A percentile compares a stretch with the other conserved stretches of the same genome.
These are phyloP conservation scores for Theonella swinhoei DNA, from an alignment of 37 sponge, comb jelly and placozoan genomes.

Conservation along the genomic window DNA sequence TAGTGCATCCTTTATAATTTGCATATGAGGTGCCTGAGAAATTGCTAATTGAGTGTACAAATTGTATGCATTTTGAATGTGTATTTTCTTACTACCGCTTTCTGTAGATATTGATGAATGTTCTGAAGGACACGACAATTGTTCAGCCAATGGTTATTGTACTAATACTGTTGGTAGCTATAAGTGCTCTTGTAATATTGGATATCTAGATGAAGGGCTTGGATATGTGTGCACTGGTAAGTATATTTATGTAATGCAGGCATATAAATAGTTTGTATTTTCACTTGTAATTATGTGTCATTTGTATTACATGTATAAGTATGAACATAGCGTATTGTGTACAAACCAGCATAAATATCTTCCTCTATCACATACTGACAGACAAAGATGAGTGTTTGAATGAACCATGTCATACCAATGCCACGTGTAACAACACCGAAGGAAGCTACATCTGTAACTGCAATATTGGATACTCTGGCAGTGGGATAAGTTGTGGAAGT, in stretches of 20 bases:
- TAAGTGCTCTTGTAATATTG: slow-evolving; percentile 25
- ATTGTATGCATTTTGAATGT: too few relatives aligned
- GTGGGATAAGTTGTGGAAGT: background rate
- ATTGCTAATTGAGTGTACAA: too few relatives aligned
- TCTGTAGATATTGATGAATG: slow-evolving; percentile 58
- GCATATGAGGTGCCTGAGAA: too few relatives aligned
- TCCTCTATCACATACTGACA: background rate
- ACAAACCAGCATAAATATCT: too few relatives aligned
- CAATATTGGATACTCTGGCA: background rate
- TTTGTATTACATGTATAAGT: too few relatives aligned
- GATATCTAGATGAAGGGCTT: slow-evolving; percentile 13
- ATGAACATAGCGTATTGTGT: background rate
- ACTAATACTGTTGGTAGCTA: slow-evolving; percentile 59
- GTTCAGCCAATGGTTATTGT: slow-evolving; percentile 1
- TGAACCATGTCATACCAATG: background rate
- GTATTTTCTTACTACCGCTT: too few relatives aligned
- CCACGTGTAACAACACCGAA: background rate
- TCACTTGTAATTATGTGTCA: too few relatives aligned
- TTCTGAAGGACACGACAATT: background rate
- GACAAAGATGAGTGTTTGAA: background rate
- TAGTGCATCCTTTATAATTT: too few relatives aligned
- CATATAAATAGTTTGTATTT: background rate
- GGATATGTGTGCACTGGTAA: slow-evolving; percentile 29
- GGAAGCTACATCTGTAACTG: background rate
- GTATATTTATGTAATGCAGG: background rate